A percentile compares a stretch with the other conserved stretches of the same genome.
These are phyloP conservation scores for Stenodema calcarata DNA, from an alignment of 2,888 invertebrate genomes.

Conservation along the genomic window DNA sequence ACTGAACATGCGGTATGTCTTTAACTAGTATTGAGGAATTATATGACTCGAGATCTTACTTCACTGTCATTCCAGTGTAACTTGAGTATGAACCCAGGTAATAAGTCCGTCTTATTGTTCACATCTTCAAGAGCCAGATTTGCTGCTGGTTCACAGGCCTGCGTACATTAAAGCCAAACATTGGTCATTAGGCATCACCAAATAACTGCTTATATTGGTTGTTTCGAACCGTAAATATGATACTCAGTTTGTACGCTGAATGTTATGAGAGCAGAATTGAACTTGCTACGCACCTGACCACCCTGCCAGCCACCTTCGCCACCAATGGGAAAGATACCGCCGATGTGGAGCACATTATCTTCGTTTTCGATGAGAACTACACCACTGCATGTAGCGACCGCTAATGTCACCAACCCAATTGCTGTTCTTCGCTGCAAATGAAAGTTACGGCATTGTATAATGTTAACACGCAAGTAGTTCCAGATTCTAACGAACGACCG, in stretches of 20 bases:
- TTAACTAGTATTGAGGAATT: background rate
- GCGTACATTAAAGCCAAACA: conserved; percentile 46
- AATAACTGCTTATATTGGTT: no score
- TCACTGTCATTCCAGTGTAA: conserved; percentile 96
- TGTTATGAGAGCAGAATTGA: background rate
- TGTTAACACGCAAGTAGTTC: no score
- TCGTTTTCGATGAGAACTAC: conserved; percentile 58
- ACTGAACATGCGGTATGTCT: background rate
- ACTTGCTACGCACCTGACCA: conserved; percentile 70
- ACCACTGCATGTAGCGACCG: background rate
- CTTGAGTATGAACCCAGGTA: conserved; percentile 88
- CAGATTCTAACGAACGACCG: no score
- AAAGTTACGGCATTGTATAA: no score
- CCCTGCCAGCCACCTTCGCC: conserved; percentile 98
- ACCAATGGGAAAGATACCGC: conserved; percentile 96
- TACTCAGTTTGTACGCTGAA: no score
- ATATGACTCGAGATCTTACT: conserved; percentile 71
- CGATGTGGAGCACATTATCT: conserved; percentile 87
- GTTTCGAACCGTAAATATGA: no score
- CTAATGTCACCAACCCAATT: background rate
- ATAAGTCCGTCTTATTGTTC: conserved; percentile 83
- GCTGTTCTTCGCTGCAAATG: background rate
- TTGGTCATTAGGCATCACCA: no score
- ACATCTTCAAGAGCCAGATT: conserved; percentile 95
- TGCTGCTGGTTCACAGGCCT: conserved; percentile 97